Base-by-base conservation (phyloP, 2,113 vertebrate genomes). In the Cavia porcellus region DNA sequence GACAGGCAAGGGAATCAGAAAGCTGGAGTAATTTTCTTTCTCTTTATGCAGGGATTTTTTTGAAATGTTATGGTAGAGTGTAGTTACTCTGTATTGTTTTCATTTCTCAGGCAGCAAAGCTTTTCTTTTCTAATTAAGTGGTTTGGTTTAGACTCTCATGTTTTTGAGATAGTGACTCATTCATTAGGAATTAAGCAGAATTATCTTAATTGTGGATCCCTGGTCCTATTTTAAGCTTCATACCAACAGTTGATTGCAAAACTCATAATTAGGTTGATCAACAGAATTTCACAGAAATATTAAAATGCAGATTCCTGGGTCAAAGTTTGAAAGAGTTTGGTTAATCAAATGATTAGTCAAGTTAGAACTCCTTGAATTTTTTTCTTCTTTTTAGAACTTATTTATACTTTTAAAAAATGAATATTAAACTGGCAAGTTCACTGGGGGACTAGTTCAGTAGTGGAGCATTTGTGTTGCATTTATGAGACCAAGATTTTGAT, bases 121-220 rank as follows among this genome's bases (percentile, higher is more conserved):
- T 93, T 94, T 91, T 90, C 11, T 95, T 32, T 92, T 88, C 15
- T 82, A 95, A 95, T 96, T 91, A 82, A 90, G 64, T 92, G 52
- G 32, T 88, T 95, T 97, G 84, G n/a, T 92, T 98, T 81, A 42
- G 64, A 95, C 88, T 66, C 7, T 50, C 47, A 1, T 83, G 42
- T 92, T 90, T 97, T 95, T 88, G 66, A 90, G 38, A 80, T 57
- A 82, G 17, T 89, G 80, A 94, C 74, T 95, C 75, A 97, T 92
- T 95, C 81, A 83, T 95, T 22, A 25, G 68, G 90, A 97, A 96
- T 90, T 82, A 89, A 95, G 80, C 81, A 50, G 68, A 96, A 96
- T 82, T 95, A 35, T 35, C 13, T 61, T 88, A 81, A 92, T 85
- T 89, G 52, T 93, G 47, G 70, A 61, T 68, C 7, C 3, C 64